Conservation (phyloP, 1,140 invertebrate genomes). For the Drosophila navojoa region DNA sequence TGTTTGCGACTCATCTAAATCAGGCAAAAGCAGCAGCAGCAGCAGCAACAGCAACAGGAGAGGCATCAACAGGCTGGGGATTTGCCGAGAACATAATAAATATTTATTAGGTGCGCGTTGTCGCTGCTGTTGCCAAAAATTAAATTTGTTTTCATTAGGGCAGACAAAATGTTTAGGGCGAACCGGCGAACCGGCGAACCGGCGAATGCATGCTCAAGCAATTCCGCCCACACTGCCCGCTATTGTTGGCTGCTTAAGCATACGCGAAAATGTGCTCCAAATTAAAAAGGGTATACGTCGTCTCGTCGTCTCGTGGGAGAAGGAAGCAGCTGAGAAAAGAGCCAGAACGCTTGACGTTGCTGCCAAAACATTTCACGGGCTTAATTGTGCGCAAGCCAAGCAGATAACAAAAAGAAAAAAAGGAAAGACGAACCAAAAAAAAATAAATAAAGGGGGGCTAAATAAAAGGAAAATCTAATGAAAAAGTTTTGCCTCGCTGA, state of each 20-base stretch:
- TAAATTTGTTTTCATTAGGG: slow-evolving; percentile 79
- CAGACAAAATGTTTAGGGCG: slow-evolving; percentile 66
- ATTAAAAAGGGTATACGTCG: slow-evolving; percentile 69
- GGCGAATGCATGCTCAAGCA: slow-evolving; percentile 49
- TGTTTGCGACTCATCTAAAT: slow-evolving; percentile 3
- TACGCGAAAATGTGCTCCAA: slow-evolving; percentile 62
- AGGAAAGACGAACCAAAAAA: background rate
- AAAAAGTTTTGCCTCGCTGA: slow-evolving; percentile 66
- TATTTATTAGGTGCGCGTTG: slow-evolving; percentile 65
- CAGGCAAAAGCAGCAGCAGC: background rate
- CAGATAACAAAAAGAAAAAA: slow-evolving; percentile 55
- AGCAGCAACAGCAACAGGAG: background rate
- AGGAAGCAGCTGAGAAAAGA: background rate
- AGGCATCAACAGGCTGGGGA: slow-evolving; percentile 8
- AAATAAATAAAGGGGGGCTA: background rate
- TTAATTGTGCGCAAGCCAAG: slow-evolving; percentile 75
- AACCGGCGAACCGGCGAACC: slow-evolving; percentile 47
- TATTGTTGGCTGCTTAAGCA: slow-evolving; percentile 18
- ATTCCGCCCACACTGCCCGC: slow-evolving; percentile 16
- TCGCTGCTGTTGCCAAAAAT: slow-evolving; percentile 61
- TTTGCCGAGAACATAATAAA: slow-evolving; percentile 58
- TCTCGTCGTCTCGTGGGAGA: slow-evolving; percentile 32
- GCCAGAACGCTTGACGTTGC: slow-evolving; percentile 20
- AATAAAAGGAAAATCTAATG: slow-evolving; percentile 54
- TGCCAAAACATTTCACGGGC: slow-evolving; percentile 72